These are phyloP conservation scores for Blastobasis adustella DNA, from an alignment of 2,888 invertebrate species.

Conservation along the genomic window DNA sequence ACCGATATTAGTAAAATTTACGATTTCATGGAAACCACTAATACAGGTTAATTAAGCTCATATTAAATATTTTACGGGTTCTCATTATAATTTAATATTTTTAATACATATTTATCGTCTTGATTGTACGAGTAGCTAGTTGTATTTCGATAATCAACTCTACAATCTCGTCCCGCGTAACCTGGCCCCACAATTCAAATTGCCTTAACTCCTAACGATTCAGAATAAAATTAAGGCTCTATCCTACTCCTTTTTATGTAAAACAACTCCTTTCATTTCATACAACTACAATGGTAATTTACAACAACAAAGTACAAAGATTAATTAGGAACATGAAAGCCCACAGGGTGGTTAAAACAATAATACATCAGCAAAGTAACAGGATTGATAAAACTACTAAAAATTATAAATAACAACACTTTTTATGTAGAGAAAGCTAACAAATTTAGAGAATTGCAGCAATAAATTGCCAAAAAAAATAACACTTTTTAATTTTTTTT, in stretches of 20 bases:
- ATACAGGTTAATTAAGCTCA: constrained; percentile 23
- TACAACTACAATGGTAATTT: constrained; percentile 12
- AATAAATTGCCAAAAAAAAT: too few relatives aligned
- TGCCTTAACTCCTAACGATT: constrained; percentile 45
- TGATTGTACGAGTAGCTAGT: neutral
- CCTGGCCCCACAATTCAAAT: constrained; percentile 49
- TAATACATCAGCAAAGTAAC: too few relatives aligned
- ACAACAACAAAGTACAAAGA: too few relatives aligned
- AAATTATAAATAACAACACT: too few relatives aligned
- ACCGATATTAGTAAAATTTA: constrained; percentile 30
- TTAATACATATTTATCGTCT: neutral
- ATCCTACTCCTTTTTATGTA: constrained; percentile 43
- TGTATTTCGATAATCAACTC: constrained; percentile 4
- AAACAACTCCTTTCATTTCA: constrained; percentile 17
- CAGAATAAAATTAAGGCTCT: constrained; percentile 48
- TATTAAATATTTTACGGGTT: constrained; percentile 18
- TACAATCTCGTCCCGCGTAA: constrained; percentile 7
- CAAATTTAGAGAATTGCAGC: too few relatives aligned
- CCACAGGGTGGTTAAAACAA: too few relatives aligned
- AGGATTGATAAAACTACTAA: too few relatives aligned
- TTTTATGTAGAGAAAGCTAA: too few relatives aligned
- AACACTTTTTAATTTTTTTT: too few relatives aligned
- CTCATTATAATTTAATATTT: neutral
- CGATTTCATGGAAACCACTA: neutral
- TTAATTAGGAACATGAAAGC: too few relatives aligned